Base-by-base conservation (phyloP, 2,797 vertebrate genomes). In the Varecia variegata region DNA sequence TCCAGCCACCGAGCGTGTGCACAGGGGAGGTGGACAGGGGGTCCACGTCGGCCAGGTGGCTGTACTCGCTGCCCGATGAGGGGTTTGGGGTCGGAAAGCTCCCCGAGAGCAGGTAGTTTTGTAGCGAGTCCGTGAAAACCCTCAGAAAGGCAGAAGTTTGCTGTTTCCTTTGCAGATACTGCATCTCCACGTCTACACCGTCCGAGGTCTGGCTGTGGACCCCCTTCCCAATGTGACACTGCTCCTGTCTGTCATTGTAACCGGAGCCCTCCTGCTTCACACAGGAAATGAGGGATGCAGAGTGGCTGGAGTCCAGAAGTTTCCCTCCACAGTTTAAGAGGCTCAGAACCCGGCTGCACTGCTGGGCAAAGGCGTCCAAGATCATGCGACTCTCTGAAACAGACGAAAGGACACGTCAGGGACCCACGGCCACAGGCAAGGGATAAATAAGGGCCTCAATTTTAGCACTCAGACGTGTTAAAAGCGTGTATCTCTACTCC, bases 61-160 rank as follows among this genome's bases (percentile, higher is more conserved):
- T 97, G 70, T 98, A 99, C 97, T 99, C 99, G 15, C 98, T 99
- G 91, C 98, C 88, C 32, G 98, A 98, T 77, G 98, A 98, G 96
- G 98, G 89, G 96, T 98, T 99, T 60, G 98, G 98, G 90, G 98
- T 98, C 5, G 99, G 98, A 83, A 99, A 99, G 93, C 99, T 99
- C 85, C 99, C 99, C 30, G 99, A 99, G 95, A 99, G 99, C 98
- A 99, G 99, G 97, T 99, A 99, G 98, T 98, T 99, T 98, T 99
- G 99, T 45, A 99, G 99, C 14, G 99, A 99, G 99, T 99, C 99
- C 0, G 99, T 99, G 98, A 99, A 99, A 98, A 99, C 99, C 92
- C 99, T 99, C 97, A 99, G 98, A 94, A 99, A 99, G 68, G 99
- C 99, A 65, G 99, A 99, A 97, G 99, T 99, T 91, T 99, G 99